Conservation (phyloP, 2,113 vertebrate genomes). For the Ceratotherium simum region DNA sequence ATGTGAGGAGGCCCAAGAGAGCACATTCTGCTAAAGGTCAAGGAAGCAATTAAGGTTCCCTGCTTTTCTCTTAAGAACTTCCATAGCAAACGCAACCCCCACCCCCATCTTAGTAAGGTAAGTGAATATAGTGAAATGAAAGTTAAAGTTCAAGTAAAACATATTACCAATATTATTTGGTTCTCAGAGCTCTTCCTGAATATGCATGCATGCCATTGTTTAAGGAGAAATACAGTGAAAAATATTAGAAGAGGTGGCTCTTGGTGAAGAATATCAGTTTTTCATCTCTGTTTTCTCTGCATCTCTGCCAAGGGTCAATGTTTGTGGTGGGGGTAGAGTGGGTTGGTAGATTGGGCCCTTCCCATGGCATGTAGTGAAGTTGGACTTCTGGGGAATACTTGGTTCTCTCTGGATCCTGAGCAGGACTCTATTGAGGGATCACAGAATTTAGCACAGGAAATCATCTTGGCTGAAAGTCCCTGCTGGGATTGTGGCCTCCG, state of each 20-base stretch:
- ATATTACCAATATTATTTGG: neutral
- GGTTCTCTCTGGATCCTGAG: neutral
- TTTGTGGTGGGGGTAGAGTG: neutral
- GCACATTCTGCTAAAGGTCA: slow-evolving; percentile 67
- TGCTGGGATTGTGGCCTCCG: neutral
- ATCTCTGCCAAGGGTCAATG: neutral
- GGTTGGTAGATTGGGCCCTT: neutral
- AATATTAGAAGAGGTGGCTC: neutral
- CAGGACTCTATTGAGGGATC: neutral
- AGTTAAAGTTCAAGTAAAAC: slow-evolving; percentile 69
- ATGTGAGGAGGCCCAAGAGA: slow-evolving; percentile 31
- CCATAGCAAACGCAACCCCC: neutral
- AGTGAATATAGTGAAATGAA: slow-evolving; percentile 57
- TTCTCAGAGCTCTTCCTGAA: slow-evolving; percentile 12
- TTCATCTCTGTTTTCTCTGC: neutral
- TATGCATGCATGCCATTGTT: neutral
- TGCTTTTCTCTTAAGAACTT: slow-evolving; percentile 64
- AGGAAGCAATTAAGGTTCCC: slow-evolving; percentile 74
- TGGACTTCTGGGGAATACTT: neutral
- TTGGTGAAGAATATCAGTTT: neutral
- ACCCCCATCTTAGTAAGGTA: neutral
- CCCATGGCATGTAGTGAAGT: neutral
- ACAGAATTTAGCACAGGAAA: neutral
- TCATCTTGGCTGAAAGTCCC: neutral
- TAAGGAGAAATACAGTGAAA: neutral